phyloP scores from a whole-genome alignment of 2,888 invertebrate species.

The Polyommatus iphigenia region DNA sequence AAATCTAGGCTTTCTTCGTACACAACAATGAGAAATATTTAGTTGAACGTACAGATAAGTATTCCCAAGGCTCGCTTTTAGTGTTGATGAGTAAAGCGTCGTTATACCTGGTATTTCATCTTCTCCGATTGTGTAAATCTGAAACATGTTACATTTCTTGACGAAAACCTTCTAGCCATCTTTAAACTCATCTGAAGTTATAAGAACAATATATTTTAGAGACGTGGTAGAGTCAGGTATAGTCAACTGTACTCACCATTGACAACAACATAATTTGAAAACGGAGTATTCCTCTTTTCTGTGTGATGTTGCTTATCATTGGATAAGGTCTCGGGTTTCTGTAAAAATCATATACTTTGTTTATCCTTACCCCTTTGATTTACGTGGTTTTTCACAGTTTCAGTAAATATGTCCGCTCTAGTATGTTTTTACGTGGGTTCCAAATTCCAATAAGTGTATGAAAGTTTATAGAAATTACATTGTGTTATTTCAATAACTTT shows the following conservation, averaged over 20 bases:
- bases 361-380: neutral
- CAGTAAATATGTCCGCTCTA: too few relatives aligned
- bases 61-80: conserved; percentile 68
- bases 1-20: too few relatives aligned
- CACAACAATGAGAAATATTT: neutral
- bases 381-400: neutral
- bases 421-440: too few relatives aligned
- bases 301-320: conserved; percentile 76
- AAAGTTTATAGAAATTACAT: too few relatives aligned
- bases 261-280: conserved; percentile 70
- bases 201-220: too few relatives aligned
- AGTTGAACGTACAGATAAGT: conserved; percentile 52
- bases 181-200: too few relatives aligned
- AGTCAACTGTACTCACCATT: conserved; percentile 61
- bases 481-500: too few relatives aligned
- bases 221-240: neutral
- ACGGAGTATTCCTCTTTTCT: conserved; percentile 72
- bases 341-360: conserved; percentile 39
- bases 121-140: conserved; percentile 83
- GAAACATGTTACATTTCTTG: conserved; percentile 33
- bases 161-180: neutral
- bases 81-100: conserved; percentile 81
- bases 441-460: too few relatives aligned
- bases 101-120: conserved; percentile 86
- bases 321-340: conserved; percentile 62